Percentiles rank a stretch among this genome's conserved stretches.
Evolutionary conservation across 2,113 vertebrate species (phyloP).

Genomic region (Podiceps cristatus): DNA sequence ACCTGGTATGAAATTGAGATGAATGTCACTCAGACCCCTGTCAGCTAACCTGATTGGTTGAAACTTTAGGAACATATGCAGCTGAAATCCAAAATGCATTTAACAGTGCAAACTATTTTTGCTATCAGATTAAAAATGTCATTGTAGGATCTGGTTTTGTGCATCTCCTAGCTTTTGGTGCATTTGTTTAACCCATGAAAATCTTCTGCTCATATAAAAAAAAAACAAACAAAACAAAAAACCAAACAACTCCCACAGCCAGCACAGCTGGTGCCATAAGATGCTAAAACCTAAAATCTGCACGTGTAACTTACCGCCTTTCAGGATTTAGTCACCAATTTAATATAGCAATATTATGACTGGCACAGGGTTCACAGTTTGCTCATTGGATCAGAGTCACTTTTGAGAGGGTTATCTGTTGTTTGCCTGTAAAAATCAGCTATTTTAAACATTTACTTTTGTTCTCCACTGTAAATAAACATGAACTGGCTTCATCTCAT

Average conservation of each 20-base stretch:
- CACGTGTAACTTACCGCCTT: not conserved
- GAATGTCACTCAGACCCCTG: not conserved
- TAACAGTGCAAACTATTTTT: not conserved
- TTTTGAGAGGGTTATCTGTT: constrained; percentile 4
- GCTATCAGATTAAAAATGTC: not conserved
- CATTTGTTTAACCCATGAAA: not conserved
- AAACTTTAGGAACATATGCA: not conserved
- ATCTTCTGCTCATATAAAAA: not conserved
- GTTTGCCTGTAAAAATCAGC: constrained; percentile 4
- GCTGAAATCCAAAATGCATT: not conserved
- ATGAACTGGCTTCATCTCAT: not conserved
- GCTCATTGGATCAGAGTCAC: not conserved
- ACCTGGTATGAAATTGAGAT: not conserved
- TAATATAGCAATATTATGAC: not conserved
- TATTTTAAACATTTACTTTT: constrained; percentile 39
- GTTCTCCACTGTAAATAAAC: constrained; percentile 23
- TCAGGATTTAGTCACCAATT: not conserved
- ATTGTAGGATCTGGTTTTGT: not conserved
- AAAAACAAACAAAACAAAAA: not conserved
- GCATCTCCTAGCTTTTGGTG: not conserved
- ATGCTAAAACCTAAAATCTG: not conserved
- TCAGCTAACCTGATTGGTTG: not conserved
- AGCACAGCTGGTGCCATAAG: not conserved
- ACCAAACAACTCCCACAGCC: too few species aligned
- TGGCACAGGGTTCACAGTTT: not conserved